Conservation (phyloP, 2,797 vertebrate genomes). For the Erethizon dorsatum region DNA sequence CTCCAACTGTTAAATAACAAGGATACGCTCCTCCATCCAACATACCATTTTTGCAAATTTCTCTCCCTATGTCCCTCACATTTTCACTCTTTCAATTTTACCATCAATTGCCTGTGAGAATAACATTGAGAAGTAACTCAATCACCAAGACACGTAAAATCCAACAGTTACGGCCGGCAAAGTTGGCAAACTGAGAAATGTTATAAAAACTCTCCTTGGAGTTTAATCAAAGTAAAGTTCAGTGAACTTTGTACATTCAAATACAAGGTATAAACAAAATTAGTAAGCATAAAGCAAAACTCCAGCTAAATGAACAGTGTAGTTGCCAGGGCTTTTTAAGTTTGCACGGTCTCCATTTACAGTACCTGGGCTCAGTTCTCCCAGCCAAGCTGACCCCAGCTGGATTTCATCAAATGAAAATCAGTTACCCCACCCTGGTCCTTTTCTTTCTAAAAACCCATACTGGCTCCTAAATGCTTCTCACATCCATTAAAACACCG, state of each 20-base stretch:
- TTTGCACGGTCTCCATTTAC: neutral
- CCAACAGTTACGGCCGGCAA: neutral
- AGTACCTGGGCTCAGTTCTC: neutral
- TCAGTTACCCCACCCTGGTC: neutral
- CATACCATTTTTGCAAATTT: neutral
- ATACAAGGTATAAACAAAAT: constrained; percentile 47
- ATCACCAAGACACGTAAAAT: neutral
- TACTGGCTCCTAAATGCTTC: neutral
- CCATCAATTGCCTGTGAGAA: neutral
- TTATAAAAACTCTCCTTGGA: constrained; percentile 26
- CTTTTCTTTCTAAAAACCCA: neutral
- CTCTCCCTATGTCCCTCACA: neutral
- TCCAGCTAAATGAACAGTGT: neutral
- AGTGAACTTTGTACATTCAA: neutral
- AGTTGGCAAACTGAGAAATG: neutral
- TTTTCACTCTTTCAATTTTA: constrained; percentile 25
- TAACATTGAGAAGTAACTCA: neutral
- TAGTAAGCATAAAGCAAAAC: neutral
- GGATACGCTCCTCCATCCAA: neutral
- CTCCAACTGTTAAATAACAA: neutral
- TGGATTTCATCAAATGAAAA: neutral
- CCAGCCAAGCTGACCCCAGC: neutral
- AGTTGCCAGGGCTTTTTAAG: neutral
- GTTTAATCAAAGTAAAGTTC: constrained; percentile 61
- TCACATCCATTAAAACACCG: neutral